Evolutionary conservation across 2,797 vertebrate species (phyloP).

Genomic region (Knipowitschia caucasica): DNA sequence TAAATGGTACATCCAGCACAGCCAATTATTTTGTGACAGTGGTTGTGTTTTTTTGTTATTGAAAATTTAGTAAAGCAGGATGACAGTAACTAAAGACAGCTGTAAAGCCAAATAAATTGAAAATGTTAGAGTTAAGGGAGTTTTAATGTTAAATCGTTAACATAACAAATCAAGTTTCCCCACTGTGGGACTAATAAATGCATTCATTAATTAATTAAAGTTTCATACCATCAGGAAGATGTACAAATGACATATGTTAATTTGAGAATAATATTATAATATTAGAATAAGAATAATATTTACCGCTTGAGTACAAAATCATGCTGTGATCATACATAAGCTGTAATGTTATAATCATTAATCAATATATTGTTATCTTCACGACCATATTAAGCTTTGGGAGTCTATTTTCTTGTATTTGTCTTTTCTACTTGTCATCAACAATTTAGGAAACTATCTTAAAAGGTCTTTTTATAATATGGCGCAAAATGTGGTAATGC

Average conservation of each 20-base stretch:
- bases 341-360: neutral
- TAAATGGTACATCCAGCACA: slow-evolving; percentile 48
- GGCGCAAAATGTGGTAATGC: neutral
- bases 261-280: no score
- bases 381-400: neutral
- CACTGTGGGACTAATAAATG: no score
- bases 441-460: no score
- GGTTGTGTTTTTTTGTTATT: slow-evolving; percentile 50
- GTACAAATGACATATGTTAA: no score
- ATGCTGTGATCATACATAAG: no score
- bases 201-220: no score
- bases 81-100: slow-evolving; percentile 23
- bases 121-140: neutral
- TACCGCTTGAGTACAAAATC: no score
- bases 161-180: neutral
- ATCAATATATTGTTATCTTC: neutral
- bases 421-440: neutral
- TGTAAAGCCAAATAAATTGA: neutral
- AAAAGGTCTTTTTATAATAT: no score
- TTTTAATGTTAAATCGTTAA: neutral
- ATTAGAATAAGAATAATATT: no score
- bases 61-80: slow-evolving; percentile 33
- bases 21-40: slow-evolving; percentile 64
- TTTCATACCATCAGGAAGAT: neutral
- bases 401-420: no score